A percentile compares a stretch with the other conserved stretches of the same genome.
phyloP scores from a whole-genome alignment of 2,113 vertebrate genomes.

The Sylvia atricapilla region DNA sequence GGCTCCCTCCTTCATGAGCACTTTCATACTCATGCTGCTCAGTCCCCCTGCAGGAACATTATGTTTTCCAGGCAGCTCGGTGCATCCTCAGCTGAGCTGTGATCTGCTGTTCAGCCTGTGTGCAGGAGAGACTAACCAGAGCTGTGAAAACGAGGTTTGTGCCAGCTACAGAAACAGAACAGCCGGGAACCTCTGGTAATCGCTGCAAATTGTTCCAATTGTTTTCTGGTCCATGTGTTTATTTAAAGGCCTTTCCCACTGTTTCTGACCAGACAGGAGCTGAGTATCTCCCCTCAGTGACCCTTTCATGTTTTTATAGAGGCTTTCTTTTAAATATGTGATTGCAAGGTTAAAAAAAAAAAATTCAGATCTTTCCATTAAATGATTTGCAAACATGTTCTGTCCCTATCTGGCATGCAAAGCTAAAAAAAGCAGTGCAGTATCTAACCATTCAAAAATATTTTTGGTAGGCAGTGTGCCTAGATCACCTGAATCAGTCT shows the following conservation, averaged over 20 bases:
- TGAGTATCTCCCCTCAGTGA: not conserved
- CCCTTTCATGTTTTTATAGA: not conserved
- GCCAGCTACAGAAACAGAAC: conserved; percentile 26
- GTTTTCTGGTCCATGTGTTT: conserved; percentile 12
- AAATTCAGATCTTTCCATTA: not conserved
- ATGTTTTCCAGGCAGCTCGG: rapidly evolving
- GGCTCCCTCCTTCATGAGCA: not conserved
- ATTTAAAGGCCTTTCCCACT: conserved; percentile 31
- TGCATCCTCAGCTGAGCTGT: not conserved
- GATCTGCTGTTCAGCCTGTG: not conserved
- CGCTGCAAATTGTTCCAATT: conserved; percentile 17
- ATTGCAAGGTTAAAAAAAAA: not conserved
- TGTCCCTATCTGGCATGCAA: not conserved
- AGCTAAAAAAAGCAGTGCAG: not conserved
- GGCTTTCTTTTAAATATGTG: not conserved
- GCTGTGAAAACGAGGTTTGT: not conserved
- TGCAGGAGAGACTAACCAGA: not conserved
- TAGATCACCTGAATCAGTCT: not conserved
- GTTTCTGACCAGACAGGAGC: not conserved
- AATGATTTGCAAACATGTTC: not conserved
- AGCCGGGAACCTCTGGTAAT: conserved; percentile 23
- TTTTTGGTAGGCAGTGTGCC: not conserved
- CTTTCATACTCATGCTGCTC: not conserved
- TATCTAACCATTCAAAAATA: not conserved
- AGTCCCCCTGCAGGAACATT: not conserved